Evolutionary conservation across 2,888 invertebrate genomes (phyloP).

Genomic region (Mythimna impura): DNA sequence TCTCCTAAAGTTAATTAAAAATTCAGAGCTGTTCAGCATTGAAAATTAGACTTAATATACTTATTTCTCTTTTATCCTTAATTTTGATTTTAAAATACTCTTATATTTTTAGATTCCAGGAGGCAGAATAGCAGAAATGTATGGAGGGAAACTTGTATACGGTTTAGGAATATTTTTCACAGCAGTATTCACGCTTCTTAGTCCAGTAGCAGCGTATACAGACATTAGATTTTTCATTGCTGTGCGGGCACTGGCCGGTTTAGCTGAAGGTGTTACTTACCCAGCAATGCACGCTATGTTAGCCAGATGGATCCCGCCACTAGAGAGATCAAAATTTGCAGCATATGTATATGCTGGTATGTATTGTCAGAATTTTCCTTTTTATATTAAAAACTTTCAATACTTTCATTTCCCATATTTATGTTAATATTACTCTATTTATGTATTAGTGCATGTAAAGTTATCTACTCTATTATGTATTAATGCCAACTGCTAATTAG

Average conservation of each 20-base stretch:
- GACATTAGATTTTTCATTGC: constrained; percentile 93
- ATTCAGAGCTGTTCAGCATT: not conserved
- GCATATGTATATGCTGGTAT: constrained; percentile 96
- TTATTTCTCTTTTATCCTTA: not conserved
- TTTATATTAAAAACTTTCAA: not conserved
- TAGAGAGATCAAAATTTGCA: constrained; percentile 97
- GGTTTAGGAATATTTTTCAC: constrained; percentile 95
- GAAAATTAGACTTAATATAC: not conserved
- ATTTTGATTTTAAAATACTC: not conserved
- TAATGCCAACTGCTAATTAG: constrained; percentile 25
- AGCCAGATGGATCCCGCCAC: constrained; percentile 97
- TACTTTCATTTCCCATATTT: constrained; percentile 11
- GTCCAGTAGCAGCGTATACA: constrained; percentile 94
- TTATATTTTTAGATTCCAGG: constrained; percentile 90
- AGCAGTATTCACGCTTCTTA: constrained; percentile 95
- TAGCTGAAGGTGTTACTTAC: constrained; percentile 97
- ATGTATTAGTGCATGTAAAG: constrained; percentile 33
- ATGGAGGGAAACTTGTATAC: constrained; percentile 97
- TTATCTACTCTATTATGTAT: constrained; percentile 33
- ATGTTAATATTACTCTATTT: constrained; percentile 40
- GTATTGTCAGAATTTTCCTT: constrained; percentile 46
- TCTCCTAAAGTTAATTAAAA: not conserved
- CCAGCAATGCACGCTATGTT: constrained; percentile 98
- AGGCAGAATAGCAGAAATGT: constrained; percentile 95
- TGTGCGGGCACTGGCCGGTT: constrained; percentile 95